A percentile compares a stretch with the other conserved stretches of the same genome.
Evolutionary conservation across 2,888 invertebrate genomes (phyloP).

Genomic region (Folsomia candida): DNA sequence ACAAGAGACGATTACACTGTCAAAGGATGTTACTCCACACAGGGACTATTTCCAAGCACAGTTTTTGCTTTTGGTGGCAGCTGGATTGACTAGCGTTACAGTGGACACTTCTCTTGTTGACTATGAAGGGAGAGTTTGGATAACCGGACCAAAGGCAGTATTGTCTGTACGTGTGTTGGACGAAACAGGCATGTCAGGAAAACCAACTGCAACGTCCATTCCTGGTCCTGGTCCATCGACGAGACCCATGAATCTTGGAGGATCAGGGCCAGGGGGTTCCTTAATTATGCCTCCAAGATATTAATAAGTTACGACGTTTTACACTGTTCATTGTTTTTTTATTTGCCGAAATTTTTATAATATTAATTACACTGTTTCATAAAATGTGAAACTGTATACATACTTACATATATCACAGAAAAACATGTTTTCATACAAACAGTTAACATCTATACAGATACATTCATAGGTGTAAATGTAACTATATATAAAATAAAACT

Average conservation of each 20-base stretch:
- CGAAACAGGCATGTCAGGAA: constrained; percentile 53
- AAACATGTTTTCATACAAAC: too few relatives aligned
- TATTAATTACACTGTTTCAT: too few relatives aligned
- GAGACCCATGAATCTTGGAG: constrained; percentile 16
- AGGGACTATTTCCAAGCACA: constrained; percentile 92
- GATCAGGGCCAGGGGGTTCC: constrained; percentile 23
- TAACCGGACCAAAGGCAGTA: constrained; percentile 78
- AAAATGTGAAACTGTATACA: too few relatives aligned
- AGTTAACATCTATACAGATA: too few relatives aligned
- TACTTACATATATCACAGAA: too few relatives aligned
- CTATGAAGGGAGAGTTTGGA: constrained; percentile 79
- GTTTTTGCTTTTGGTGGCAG: constrained; percentile 73
- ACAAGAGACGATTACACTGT: constrained; percentile 42
- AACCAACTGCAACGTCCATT: constrained; percentile 24
- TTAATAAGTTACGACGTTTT: neutral
- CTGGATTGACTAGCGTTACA: constrained; percentile 60
- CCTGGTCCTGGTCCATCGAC: constrained; percentile 15
- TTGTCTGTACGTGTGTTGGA: constrained; percentile 73
- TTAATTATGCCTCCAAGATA: constrained; percentile 2
- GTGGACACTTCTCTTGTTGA: constrained; percentile 85
- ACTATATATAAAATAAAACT: too few relatives aligned
- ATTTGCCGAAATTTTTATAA: neutral
- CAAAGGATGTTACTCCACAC: constrained; percentile 70
- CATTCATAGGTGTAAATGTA: too few relatives aligned
- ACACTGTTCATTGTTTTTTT: neutral